Conservation (phyloP, 2,888 invertebrate genomes). For the Capitulum mitella region DNA sequence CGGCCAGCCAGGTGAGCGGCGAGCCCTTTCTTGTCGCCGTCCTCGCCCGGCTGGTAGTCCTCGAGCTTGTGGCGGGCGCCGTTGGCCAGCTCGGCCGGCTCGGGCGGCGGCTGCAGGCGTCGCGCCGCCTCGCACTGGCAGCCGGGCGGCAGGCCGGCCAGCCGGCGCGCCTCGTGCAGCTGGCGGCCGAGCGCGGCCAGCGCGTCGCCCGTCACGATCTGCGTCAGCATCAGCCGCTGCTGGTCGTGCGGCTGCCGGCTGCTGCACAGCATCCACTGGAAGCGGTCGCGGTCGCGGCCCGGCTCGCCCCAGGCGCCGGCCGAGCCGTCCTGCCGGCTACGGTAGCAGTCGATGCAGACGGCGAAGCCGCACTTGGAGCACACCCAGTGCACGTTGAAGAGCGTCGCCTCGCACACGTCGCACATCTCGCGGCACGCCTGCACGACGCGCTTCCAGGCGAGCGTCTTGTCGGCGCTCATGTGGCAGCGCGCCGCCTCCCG, state of each 20-base stretch:
- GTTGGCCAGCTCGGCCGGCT: constrained; percentile 39
- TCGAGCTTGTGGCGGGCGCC: neutral
- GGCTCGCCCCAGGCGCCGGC: constrained; percentile 57
- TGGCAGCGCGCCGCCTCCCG: constrained; percentile 40
- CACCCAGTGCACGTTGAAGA: constrained; percentile 97
- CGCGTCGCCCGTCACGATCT: constrained; percentile 89
- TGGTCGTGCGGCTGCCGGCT: constrained; percentile 73
- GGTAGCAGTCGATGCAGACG: constrained; percentile 93
- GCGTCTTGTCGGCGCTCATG: constrained; percentile 40
- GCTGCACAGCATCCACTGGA: constrained; percentile 82
- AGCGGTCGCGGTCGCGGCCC: constrained; percentile 66
- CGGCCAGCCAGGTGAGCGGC: constrained; percentile 59
- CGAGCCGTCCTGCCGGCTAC: constrained; percentile 57
- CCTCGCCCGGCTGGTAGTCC: neutral
- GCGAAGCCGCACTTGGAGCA: constrained; percentile 95
- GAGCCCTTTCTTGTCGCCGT: constrained; percentile 40
- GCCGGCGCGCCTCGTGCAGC: constrained; percentile 66
- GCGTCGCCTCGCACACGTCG: constrained; percentile 93
- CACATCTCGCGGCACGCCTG: constrained; percentile 95
- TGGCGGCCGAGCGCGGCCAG: constrained; percentile 58
- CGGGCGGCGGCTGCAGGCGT: constrained; percentile 37
- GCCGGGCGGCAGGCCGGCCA: constrained; percentile 70
- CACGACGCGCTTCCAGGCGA: constrained; percentile 96
- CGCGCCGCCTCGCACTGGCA: constrained; percentile 55
- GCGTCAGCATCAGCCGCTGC: constrained; percentile 81